phyloP scores from a whole-genome alignment of 2,113 vertebrate genomes.

The Indicator indicator region DNA sequence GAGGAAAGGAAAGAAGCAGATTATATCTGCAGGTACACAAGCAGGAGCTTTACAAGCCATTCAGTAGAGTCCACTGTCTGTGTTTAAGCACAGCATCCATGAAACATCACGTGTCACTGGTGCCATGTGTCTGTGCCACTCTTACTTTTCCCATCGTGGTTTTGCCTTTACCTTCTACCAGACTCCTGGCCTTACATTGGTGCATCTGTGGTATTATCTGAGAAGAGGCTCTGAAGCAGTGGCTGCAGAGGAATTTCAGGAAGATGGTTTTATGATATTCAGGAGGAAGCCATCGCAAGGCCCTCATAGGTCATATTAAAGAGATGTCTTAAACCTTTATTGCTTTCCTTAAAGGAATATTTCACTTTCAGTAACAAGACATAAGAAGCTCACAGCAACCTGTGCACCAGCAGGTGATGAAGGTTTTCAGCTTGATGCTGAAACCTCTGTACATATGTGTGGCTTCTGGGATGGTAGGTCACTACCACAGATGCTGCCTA shows the following conservation, averaged over 20 bases:
- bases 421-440: not conserved
- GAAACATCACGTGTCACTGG: not conserved
- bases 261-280: not conserved
- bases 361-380: not conserved
- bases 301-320: not conserved
- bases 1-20: not conserved
- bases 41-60: not conserved
- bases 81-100: not conserved
- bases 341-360: rapidly evolving
- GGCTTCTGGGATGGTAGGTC: rapidly evolving
- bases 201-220: not conserved
- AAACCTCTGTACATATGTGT: not conserved
- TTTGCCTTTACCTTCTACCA: not conserved
- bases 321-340: not conserved
- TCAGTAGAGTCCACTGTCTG: not conserved
- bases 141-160: not conserved
- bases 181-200: not conserved
- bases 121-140: not conserved
- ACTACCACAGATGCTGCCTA: not conserved
- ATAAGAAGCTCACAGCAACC: not conserved
- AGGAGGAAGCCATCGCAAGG: not conserved
- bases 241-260: not conserved
- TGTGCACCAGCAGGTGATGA: rapidly evolving
- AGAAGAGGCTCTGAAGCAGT: not conserved
- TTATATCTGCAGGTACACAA: not conserved